Percentiles rank a stretch among this genome's conserved stretches.
Conservation (phyloP, 2,888 invertebrate species). For the Dryococelus australis region DNA sequence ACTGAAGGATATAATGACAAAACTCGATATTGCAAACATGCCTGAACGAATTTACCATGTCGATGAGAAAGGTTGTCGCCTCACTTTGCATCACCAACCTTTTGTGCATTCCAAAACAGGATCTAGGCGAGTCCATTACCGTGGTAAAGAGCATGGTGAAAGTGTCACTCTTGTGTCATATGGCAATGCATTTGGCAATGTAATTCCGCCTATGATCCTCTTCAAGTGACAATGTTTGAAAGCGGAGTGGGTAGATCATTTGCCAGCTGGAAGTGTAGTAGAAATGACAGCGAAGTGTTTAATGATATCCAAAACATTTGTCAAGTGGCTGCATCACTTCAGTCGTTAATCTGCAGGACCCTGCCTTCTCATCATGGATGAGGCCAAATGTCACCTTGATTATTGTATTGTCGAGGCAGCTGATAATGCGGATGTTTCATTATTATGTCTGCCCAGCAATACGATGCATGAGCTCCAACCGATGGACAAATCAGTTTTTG, state of each 20-base stretch:
- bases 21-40: neutral
- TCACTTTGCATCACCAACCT: neutral
- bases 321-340: no score
- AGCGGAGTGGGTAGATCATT: conserved; percentile 32
- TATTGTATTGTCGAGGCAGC: no score
- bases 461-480: no score
- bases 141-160: conserved; percentile 26
- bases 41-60: conserved; percentile 12
- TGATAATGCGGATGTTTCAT: no score
- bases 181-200: conserved; percentile 27
- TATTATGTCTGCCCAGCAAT: no score
- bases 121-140: conserved; percentile 4
- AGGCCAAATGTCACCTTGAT: no score
- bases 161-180: neutral
- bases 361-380: conserved; percentile 51
- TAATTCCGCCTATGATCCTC: conserved; percentile 32
- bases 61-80: conserved; percentile 4
- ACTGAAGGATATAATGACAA: no score
- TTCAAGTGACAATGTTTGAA: conserved; percentile 29
- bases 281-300: conserved; percentile 51
- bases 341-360: conserved; percentile 48
- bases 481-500: no score
- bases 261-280: conserved; percentile 49
- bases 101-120: no score
- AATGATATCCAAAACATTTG: conserved; percentile 50